These are phyloP conservation scores for Menura novaehollandiae DNA, from an alignment of 2,113 vertebrate genomes.

Conservation along the genomic window DNA sequence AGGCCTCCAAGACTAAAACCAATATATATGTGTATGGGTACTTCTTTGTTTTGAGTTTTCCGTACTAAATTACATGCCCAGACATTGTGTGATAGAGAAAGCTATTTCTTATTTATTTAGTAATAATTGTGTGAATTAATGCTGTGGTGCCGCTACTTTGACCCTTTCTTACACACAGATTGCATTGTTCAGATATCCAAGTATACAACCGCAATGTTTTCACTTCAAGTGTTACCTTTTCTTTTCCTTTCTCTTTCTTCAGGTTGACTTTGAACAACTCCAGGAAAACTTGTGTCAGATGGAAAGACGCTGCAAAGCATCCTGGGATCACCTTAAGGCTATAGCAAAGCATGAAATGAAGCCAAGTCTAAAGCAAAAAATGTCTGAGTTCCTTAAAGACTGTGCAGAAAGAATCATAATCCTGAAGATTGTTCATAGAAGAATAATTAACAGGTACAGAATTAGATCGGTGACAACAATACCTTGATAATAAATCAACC, in stretches of 20 bases:
- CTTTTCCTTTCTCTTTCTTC: slow-evolving; percentile 40
- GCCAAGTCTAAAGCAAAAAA: slow-evolving; percentile 89
- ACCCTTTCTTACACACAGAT: background rate
- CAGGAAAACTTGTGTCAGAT: slow-evolving; percentile 95
- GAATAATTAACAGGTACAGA: slow-evolving; percentile 93
- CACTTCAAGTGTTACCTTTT: background rate
- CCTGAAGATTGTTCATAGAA: slow-evolving; percentile 92
- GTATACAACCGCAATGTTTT: background rate
- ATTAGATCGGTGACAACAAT: background rate
- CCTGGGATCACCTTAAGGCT: slow-evolving; percentile 97
- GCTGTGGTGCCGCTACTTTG: background rate
- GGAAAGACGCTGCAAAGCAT: slow-evolving; percentile 95
- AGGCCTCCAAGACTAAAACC: background rate
- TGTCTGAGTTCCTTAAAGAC: slow-evolving; percentile 96
- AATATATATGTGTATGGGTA: background rate
- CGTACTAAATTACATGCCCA: background rate
- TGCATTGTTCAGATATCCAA: background rate
- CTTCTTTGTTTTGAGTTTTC: slow-evolving; percentile 3
- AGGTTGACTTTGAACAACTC: slow-evolving; percentile 98
- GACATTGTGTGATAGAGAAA: background rate
- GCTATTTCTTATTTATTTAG: background rate
- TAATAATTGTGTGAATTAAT: background rate
- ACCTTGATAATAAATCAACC: background rate
- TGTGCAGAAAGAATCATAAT: slow-evolving; percentile 97
- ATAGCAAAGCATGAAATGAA: slow-evolving; percentile 98